A percentile compares a stretch with the other conserved stretches of the same genome.
Evolutionary conservation across 1,140 invertebrate species (phyloP).

Genomic region (Tetragonula clypearis): DNA sequence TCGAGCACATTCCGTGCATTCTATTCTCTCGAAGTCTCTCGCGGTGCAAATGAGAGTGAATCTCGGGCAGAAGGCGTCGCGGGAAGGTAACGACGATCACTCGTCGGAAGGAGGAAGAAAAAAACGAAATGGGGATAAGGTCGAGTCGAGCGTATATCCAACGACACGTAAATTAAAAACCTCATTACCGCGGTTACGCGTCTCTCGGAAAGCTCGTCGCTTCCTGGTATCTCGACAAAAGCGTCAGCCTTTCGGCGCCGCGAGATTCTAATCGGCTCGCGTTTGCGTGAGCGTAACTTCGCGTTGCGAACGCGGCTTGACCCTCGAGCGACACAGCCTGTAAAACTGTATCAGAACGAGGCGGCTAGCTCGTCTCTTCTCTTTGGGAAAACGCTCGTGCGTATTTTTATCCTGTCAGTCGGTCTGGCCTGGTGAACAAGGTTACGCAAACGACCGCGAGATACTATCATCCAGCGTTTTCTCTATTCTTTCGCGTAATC

Average conservation of each 20-base stretch:
- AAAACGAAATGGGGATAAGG: background rate
- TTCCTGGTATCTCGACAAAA: constrained; percentile 6
- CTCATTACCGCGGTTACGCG: constrained; percentile 16
- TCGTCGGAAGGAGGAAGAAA: no score
- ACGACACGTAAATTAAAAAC: constrained; percentile 18
- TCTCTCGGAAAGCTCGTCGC: constrained; percentile 9
- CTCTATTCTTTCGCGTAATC: constrained; percentile 58
- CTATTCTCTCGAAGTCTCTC: no score
- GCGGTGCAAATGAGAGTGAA: no score
- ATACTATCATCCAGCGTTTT: constrained; percentile 51
- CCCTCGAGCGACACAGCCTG: constrained; percentile 28
- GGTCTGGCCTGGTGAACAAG: constrained; percentile 23
- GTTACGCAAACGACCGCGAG: constrained; percentile 51
- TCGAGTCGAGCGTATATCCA: background rate
- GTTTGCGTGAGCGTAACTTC: constrained; percentile 51
- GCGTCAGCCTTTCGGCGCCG: no score
- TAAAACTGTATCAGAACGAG: constrained; percentile 39
- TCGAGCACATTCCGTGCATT: no score
- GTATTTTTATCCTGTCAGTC: constrained; percentile 55
- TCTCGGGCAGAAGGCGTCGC: no score
- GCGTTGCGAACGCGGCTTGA: constrained; percentile 29
- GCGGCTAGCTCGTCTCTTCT: constrained; percentile 6
- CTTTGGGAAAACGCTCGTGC: background rate
- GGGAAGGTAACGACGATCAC: no score
- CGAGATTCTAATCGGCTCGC: constrained; percentile 42